A percentile compares a stretch with the other conserved stretches of the same genome.
Evolutionary conservation across 2,113 vertebrate species (phyloP).

Genomic region (Leiothrix lutea): DNA sequence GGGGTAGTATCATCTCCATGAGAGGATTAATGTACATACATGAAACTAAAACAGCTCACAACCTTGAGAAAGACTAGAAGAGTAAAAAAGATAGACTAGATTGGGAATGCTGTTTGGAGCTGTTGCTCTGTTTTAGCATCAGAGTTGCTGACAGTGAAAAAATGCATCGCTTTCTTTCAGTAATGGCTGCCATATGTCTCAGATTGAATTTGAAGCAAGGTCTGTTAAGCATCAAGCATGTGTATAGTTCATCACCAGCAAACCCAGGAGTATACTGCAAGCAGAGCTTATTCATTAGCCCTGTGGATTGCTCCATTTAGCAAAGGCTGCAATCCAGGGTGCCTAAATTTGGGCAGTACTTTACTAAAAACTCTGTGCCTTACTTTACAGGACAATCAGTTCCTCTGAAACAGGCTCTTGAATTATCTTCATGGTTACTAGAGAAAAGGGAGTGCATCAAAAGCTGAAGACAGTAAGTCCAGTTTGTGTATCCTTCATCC

Average conservation of each 20-base stretch:
- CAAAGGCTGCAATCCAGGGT: not conserved
- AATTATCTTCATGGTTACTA: not conserved
- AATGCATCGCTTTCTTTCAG: not conserved
- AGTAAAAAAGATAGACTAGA: not conserved
- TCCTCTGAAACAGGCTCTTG: not conserved
- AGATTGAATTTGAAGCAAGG: not conserved
- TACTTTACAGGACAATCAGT: not conserved
- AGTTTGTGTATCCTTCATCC: not conserved
- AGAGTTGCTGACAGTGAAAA: not conserved
- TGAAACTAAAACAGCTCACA: not conserved
- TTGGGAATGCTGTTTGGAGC: not conserved
- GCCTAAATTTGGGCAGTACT: not conserved
- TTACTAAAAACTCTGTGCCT: not conserved
- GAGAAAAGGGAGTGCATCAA: not conserved
- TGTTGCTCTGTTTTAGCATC: not conserved
- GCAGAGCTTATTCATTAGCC: not conserved
- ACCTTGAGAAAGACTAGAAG: not conserved
- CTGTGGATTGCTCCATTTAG: not conserved
- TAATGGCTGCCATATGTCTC: conserved; percentile 45
- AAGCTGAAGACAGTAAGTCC: not conserved
- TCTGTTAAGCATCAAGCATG: conserved; percentile 40
- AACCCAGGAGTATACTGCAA: not conserved
- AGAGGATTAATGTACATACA: not conserved
- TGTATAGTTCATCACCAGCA: not conserved
- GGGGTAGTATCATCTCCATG: not conserved